These are phyloP conservation scores for Drosophila equinoxialis DNA, from an alignment of 1,140 invertebrate species.

Conservation along the genomic window DNA sequence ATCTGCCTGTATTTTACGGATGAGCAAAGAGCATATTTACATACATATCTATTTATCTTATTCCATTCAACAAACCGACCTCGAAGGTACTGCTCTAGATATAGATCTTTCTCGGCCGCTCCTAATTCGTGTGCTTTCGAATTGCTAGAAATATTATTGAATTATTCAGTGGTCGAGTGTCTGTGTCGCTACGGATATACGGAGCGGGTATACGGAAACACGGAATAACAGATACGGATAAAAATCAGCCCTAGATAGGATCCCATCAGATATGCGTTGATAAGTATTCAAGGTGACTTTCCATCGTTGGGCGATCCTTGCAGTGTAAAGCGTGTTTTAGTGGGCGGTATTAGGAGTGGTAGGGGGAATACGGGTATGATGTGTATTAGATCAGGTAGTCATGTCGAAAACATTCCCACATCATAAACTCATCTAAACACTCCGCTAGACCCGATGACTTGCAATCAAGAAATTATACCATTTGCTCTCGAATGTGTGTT, in stretches of 20 bases:
- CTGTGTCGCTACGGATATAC: background rate
- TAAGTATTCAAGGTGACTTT: constrained; percentile 1
- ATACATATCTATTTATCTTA: constrained; percentile 15
- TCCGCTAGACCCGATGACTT: background rate
- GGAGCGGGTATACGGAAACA: background rate
- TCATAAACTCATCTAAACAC: background rate
- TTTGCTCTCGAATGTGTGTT: constrained; percentile 21
- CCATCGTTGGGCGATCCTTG: background rate
- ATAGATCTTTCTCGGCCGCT: background rate
- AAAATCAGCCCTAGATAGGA: background rate
- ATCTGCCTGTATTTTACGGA: background rate
- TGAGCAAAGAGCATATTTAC: background rate
- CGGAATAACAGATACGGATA: background rate
- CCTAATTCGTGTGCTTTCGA: constrained; percentile 6
- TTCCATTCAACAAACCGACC: constrained; percentile 7
- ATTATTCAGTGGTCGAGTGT: constrained; percentile 11
- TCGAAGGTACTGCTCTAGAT: constrained; percentile 11
- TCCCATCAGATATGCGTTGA: background rate
- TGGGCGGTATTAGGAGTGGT: background rate
- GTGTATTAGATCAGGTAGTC: background rate
- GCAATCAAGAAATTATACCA: background rate
- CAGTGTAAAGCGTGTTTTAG: background rate
- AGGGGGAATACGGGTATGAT: background rate
- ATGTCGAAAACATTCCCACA: background rate
- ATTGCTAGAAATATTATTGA: constrained; percentile 3